phyloP scores from a whole-genome alignment of 2,797 vertebrate genomes.

The Anisognathus igniventris region DNA sequence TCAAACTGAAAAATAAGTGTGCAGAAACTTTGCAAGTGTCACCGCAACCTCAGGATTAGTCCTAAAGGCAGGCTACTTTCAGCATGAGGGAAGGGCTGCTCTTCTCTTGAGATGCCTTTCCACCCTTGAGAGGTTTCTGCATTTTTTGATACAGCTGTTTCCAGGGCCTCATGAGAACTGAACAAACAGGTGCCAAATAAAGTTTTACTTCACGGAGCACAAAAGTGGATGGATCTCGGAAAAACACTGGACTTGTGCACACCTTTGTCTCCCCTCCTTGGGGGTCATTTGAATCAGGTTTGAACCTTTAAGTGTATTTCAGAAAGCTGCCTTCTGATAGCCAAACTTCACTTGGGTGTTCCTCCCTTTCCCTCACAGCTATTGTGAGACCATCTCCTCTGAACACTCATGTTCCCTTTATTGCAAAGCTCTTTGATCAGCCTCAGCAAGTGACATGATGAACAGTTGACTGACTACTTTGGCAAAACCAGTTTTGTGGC shows the following conservation, averaged over 20 bases:
- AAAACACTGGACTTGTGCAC: not conserved
- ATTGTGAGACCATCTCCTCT: not conserved
- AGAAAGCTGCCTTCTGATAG: not conserved
- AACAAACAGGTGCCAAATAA: slow-evolving; percentile 3
- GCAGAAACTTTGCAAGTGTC: not conserved
- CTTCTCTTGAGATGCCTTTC: not conserved
- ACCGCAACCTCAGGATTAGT: not conserved
- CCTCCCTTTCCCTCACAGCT: not conserved
- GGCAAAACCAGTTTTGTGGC: slow-evolving; percentile 1
- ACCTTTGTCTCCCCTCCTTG: not conserved
- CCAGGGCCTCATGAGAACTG: not conserved
- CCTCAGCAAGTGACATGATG: not conserved
- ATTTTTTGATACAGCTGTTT: slow-evolving; percentile 40
- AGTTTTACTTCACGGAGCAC: not conserved
- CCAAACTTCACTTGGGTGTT: not conserved
- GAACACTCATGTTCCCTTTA: not conserved
- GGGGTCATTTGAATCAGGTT: not conserved
- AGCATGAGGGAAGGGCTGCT: not conserved
- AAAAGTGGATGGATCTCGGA: not conserved
- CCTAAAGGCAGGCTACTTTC: not conserved
- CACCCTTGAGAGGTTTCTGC: slow-evolving; percentile 11
- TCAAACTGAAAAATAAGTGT: not conserved
- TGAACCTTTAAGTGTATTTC: not conserved
- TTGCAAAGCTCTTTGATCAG: not conserved
- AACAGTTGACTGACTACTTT: not conserved